These are phyloP conservation scores for Drosophila nasuta DNA, from an alignment of 1,140 invertebrate genomes.

Conservation along the genomic window DNA sequence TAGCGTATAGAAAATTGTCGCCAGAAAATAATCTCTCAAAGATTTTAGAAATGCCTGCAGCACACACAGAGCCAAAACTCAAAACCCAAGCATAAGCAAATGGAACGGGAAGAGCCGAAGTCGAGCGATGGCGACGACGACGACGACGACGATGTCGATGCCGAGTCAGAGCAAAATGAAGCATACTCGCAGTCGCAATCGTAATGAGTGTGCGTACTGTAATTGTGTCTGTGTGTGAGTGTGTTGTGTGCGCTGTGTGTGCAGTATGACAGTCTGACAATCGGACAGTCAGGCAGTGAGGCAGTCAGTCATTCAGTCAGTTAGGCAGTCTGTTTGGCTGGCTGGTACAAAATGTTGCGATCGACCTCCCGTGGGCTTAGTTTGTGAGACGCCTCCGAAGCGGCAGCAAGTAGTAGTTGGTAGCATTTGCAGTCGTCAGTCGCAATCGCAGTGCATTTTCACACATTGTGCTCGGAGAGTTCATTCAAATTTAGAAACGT, in stretches of 20 bases:
- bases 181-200: slow-evolving; percentile 23
- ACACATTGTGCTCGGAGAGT: slow-evolving; percentile 28
- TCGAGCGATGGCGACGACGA: slow-evolving; percentile 44
- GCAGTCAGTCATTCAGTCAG: slow-evolving; percentile 7
- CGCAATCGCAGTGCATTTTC: slow-evolving; percentile 9
- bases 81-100: slow-evolving; percentile 49
- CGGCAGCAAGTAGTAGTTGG: slow-evolving; percentile 77
- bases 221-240: slow-evolving; percentile 17
- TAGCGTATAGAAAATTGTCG: slow-evolving; percentile 52
- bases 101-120: slow-evolving; percentile 67
- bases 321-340: slow-evolving; percentile 10
- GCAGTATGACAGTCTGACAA: neutral
- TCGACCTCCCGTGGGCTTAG: slow-evolving; percentile 80
- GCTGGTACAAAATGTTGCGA: slow-evolving; percentile 72
- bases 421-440: slow-evolving; percentile 39
- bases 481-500: slow-evolving; percentile 60
- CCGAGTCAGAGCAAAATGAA: slow-evolving; percentile 23
- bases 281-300: slow-evolving; percentile 2
- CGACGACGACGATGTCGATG: slow-evolving; percentile 3
- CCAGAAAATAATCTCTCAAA: slow-evolving; percentile 62
- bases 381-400: slow-evolving; percentile 79
- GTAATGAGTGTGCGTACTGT: slow-evolving; percentile 46
- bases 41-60: slow-evolving; percentile 57
- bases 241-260: neutral
- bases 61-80: slow-evolving; percentile 11